Conservation (phyloP, 2,113 vertebrate species). For the Dryoscopus gambensis region DNA sequence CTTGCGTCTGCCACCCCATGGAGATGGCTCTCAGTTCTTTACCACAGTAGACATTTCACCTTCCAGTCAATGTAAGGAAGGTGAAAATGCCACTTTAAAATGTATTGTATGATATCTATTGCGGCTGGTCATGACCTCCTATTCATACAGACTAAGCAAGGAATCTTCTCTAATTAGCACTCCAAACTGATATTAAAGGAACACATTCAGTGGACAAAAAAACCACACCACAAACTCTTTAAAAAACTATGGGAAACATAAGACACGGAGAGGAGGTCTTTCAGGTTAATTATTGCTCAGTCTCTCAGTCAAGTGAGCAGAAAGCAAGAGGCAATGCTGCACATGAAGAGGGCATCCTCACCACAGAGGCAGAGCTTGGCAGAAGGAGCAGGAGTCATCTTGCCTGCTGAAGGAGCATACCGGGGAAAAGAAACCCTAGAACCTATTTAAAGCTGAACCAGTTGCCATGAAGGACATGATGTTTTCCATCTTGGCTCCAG, state of each 20-base stretch:
- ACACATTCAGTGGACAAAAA: not conserved
- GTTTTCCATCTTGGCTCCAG: not conserved
- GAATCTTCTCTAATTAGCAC: not conserved
- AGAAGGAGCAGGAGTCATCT: not conserved
- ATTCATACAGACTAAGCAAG: not conserved
- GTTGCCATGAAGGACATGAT: not conserved
- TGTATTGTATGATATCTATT: not conserved
- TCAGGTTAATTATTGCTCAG: not conserved
- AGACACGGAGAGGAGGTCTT: rapidly evolving
- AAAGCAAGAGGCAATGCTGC: not conserved
- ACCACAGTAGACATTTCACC: not conserved
- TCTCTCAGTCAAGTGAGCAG: not conserved
- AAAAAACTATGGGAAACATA: not conserved
- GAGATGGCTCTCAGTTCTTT: not conserved
- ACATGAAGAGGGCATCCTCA: not conserved
- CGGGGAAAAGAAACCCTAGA: not conserved
- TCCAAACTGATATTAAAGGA: not conserved
- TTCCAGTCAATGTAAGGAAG: not conserved
- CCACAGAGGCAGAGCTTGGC: not conserved
- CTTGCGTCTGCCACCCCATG: not conserved
- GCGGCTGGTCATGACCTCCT: not conserved
- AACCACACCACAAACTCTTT: not conserved
- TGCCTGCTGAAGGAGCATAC: not conserved
- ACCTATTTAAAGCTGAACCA: not conserved
- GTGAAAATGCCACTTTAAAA: not conserved